phyloP scores from a whole-genome alignment of 2,888 invertebrate species.

The Stenolophus ochropezus region DNA sequence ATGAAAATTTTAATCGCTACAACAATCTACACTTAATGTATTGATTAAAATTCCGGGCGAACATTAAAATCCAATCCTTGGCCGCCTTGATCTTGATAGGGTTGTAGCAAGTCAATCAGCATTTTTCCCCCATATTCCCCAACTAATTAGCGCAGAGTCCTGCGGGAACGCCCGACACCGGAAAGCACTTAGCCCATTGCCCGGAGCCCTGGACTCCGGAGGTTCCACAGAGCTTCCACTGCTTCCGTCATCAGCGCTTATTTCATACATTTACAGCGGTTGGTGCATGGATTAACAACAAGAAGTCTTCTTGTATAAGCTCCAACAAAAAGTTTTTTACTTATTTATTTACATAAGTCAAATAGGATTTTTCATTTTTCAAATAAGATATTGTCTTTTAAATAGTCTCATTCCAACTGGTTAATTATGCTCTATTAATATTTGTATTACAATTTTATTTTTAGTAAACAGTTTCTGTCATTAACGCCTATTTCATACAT shows the following conservation, averaged over 20 bases:
- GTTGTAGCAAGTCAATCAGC: constrained; percentile 22
- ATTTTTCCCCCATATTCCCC: constrained; percentile 27
- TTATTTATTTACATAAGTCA: too few species aligned
- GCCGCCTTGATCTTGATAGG: not conserved
- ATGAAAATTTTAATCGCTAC: not conserved
- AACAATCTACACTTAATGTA: not conserved
- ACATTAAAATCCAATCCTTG: not conserved
- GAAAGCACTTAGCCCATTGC: constrained; percentile 54
- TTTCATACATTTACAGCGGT: constrained; percentile 40
- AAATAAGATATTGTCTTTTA: too few species aligned
- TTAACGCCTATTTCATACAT: constrained; percentile 46
- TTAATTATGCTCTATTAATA: too few species aligned
- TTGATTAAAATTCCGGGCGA: not conserved
- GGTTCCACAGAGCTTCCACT: not conserved
- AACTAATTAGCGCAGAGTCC: constrained; percentile 7
- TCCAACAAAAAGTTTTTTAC: too few species aligned
- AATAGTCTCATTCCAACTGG: too few species aligned
- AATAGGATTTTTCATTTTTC: too few species aligned
- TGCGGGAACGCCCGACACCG: constrained; percentile 32
- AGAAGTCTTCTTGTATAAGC: too few species aligned
- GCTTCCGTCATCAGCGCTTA: constrained; percentile 23
- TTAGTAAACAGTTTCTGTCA: not conserved
- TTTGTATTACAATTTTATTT: too few species aligned
- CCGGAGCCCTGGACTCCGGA: constrained; percentile 21
- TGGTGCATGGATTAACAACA: not conserved